Evolutionary conservation across 2,888 invertebrate genomes (phyloP), one percentile per base, ranked within the genome.

Genomic region (Magallana nippona): DNA sequence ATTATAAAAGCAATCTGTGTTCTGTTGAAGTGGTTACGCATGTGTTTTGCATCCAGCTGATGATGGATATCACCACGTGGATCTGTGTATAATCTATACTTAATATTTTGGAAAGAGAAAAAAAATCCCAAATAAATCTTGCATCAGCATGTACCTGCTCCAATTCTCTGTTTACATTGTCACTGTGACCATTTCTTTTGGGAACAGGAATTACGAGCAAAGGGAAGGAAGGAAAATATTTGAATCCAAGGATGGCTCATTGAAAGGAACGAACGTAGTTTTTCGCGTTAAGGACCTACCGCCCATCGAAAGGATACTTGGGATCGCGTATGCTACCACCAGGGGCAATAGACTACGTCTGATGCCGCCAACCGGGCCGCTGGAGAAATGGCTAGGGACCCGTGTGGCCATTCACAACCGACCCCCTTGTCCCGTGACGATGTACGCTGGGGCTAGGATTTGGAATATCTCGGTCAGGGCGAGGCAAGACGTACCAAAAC

Each of bases 351-450:
- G 96, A 84, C 95, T 98, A 86, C 96, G 99, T 85, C 99, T 99
- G 94, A 98, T 98, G 98, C 98, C 98, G 15, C 98, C 98, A 27
- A 98, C 98, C 32, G 97, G 97, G 86, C 98, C 98, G 55, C 97
- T 98, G 82, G 96, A 97, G 56, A 90, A 91, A 93, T 95, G 98
- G 98, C 96, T 62, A 83, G 98, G 97, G 63, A 97, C 98, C 77
- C 97, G 97, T 94, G 89, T 92, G 8, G 92, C 91, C 10, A 83
- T 90, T n/a, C 87, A 90, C 77, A 97, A 98, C 93, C 96, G 97
- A 77, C 96, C 98, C 15, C 98, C 98, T 56, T 98, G 98, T 94
- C 97, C 97, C 3, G 97, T 98, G 95, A 84, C 80, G 27, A 27
- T 60, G 13, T 10, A 87, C 55, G 78, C 77, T 3, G 86, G 83